Conservation (phyloP, 2,888 invertebrate genomes). For the Caenorhabditis sinica region DNA sequence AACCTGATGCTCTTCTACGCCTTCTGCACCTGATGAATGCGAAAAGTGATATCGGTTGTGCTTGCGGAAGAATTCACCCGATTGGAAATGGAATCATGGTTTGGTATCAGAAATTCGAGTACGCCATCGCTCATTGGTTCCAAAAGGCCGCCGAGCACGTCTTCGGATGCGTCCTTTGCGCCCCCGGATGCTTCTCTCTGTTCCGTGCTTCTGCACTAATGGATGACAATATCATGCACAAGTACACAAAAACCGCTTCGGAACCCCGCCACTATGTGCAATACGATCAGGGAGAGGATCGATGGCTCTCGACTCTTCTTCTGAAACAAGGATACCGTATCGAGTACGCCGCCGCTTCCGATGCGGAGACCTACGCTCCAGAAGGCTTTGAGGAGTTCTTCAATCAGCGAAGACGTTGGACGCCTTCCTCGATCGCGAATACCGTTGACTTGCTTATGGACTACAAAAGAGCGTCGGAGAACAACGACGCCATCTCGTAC, state of each 20-base stretch:
- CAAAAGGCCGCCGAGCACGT: conserved; percentile 94
- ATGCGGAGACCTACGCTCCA: conserved; percentile 84
- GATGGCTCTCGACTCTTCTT: conserved; percentile 85
- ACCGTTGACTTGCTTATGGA: conserved; percentile 83
- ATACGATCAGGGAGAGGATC: conserved; percentile 90
- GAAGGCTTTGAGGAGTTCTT: conserved; percentile 84
- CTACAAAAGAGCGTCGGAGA: conserved; percentile 81
- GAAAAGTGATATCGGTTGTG: conserved; percentile 89
- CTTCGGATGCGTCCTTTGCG: conserved; percentile 93
- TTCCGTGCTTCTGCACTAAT: conserved; percentile 91
- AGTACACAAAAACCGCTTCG: conserved; percentile 88
- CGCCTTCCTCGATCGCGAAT: conserved; percentile 84
- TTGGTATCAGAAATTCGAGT: conserved; percentile 93
- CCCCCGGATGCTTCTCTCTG: conserved; percentile 94
- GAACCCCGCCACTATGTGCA: conserved; percentile 93
- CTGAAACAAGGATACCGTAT: conserved; percentile 85
- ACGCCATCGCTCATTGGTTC: conserved; percentile 94
- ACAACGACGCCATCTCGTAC: conserved; percentile 82
- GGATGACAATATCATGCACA: conserved; percentile 93
- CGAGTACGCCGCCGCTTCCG: conserved; percentile 85
- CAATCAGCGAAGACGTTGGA: conserved; percentile 84
- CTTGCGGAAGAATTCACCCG: conserved; percentile 94
- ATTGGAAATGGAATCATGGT: conserved; percentile 90
- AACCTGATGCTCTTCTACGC: conserved; percentile 74
- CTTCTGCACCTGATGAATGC: conserved; percentile 93